Evolutionary conservation across 2,797 vertebrate species (phyloP).

Genomic region (Gastrophryne carolinensis): DNA sequence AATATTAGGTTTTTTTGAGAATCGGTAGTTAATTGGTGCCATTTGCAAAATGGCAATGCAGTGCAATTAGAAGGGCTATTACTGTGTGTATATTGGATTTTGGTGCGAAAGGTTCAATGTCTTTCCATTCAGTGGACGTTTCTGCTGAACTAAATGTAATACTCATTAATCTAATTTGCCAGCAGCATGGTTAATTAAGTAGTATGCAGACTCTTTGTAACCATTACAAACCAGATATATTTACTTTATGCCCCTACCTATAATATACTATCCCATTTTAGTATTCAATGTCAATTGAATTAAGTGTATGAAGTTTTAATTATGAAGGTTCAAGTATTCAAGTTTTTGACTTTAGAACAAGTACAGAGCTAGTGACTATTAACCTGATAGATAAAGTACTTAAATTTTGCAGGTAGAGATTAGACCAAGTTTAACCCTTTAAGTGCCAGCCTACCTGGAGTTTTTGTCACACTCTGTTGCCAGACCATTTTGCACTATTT

Average conservation of each 20-base stretch:
- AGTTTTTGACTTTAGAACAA: too few relatives aligned
- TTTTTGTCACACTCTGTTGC: too few relatives aligned
- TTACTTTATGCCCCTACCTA: background rate
- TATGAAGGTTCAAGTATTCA: too few relatives aligned
- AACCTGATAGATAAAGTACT: too few relatives aligned
- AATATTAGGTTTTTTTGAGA: constrained; percentile 22
- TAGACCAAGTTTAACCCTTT: too few relatives aligned
- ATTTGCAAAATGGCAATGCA: constrained; percentile 7
- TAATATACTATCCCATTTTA: background rate
- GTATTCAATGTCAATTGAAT: background rate
- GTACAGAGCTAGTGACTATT: too few relatives aligned
- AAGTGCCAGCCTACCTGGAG: too few relatives aligned
- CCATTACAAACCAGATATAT: background rate
- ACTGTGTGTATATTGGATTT: constrained; percentile 35
- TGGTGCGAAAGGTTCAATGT: constrained; percentile 27
- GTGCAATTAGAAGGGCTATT: constrained; percentile 31
- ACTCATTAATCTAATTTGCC: constrained; percentile 34
- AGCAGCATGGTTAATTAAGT: constrained; percentile 13
- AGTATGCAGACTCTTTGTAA: background rate
- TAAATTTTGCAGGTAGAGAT: too few relatives aligned
- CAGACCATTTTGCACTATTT: too few relatives aligned
- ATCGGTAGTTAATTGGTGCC: constrained; percentile 26
- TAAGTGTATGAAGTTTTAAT: too few relatives aligned
- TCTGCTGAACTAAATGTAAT: constrained; percentile 33
- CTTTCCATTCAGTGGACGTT: constrained; percentile 20